phyloP scores from a whole-genome alignment of 2,888 invertebrate species.

The Erpobdella octoculata region DNA sequence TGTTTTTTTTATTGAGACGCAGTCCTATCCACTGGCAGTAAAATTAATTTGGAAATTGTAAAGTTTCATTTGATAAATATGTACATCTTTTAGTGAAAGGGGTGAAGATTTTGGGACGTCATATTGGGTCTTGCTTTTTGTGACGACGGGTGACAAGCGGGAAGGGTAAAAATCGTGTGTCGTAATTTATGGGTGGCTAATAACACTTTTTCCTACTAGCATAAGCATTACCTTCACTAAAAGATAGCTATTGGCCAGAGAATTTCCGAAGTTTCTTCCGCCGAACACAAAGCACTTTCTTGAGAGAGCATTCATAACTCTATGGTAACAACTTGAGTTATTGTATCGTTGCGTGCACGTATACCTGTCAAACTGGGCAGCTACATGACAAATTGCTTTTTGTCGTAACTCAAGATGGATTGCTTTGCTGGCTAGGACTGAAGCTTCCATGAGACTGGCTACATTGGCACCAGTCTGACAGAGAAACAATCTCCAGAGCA shows the following conservation, averaged over 20 bases:
- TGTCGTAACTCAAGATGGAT: constrained; percentile 17
- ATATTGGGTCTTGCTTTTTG: too few relatives aligned
- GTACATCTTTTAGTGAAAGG: too few relatives aligned
- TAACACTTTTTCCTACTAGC: too few relatives aligned
- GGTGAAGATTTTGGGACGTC: too few relatives aligned
- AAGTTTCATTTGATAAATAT: too few relatives aligned
- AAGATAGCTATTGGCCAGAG: constrained; percentile 23
- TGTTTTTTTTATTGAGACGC: too few relatives aligned
- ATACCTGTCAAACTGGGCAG: constrained; percentile 23
- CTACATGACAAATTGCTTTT: constrained; percentile 19
- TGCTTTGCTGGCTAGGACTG: not conserved
- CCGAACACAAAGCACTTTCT: constrained; percentile 25
- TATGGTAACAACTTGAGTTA: constrained; percentile 13
- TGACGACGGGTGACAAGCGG: too few relatives aligned
- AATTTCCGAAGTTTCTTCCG: constrained; percentile 28
- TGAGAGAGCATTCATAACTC: constrained; percentile 18
- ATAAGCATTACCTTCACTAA: constrained; percentile 6
- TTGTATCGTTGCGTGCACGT: constrained; percentile 8
- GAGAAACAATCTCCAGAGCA: constrained; percentile 17
- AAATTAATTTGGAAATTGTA: too few relatives aligned
- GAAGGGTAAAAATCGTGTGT: too few relatives aligned
- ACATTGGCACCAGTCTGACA: constrained; percentile 20
- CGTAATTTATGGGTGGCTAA: too few relatives aligned
- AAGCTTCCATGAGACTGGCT: constrained; percentile 18
- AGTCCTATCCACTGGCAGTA: too few relatives aligned